A percentile compares a stretch with the other conserved stretches of the same genome.
Conservation (phyloP, 2,113 vertebrate genomes). For the Meriones unguiculatus region DNA sequence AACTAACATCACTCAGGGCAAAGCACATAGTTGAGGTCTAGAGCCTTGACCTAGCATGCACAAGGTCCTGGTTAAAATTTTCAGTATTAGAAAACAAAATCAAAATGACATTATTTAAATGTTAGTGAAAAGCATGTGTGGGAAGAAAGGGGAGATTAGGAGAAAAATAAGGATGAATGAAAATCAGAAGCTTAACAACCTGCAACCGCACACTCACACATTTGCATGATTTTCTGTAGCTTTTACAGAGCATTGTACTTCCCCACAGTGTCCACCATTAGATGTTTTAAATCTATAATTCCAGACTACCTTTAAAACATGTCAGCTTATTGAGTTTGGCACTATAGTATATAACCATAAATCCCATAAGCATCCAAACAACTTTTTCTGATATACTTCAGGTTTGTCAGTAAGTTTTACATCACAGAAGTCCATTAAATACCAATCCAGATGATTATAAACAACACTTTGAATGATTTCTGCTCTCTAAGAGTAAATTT, state of each 20-base stretch:
- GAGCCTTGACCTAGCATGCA: background rate
- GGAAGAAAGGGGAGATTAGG: background rate
- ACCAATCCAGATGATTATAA: background rate
- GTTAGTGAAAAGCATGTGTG: background rate
- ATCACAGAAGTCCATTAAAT: background rate
- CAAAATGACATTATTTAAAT: background rate
- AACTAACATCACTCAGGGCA: background rate
- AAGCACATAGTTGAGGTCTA: background rate
- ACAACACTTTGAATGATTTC: background rate
- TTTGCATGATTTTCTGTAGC: background rate
- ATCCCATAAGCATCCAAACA: background rate
- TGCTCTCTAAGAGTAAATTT: background rate
- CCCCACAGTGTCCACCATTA: background rate
- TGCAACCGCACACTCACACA: background rate
- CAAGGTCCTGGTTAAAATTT: no score
- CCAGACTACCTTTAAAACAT: background rate
- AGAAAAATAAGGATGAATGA: background rate
- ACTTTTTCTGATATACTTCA: background rate
- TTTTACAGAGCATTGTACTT: background rate
- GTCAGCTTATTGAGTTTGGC: background rate
- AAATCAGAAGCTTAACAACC: background rate
- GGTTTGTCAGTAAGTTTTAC: slow-evolving; percentile 34
- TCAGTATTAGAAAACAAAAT: background rate
- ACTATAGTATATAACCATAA: background rate
- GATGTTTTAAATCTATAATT: background rate